Evolutionary conservation across 2,888 invertebrate genomes (phyloP), one percentile per base, ranked within the genome.

Genomic region (Amphipyra tragopoginis): DNA sequence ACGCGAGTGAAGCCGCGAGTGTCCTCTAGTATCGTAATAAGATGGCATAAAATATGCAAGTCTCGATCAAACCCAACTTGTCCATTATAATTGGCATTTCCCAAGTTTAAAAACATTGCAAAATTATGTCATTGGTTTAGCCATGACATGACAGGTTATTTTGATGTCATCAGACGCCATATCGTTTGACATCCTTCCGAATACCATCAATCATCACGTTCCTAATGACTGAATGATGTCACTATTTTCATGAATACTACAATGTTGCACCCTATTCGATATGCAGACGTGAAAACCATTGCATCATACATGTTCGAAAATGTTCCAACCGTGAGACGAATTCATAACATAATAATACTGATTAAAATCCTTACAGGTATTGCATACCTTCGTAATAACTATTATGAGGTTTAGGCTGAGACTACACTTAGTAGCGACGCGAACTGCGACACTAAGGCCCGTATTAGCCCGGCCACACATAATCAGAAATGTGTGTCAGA

Each of bases 211-310:
- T 61, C 65, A 64, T 45, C 60, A 61, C 58, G 66, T 71, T 39
- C 43, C 11, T 44, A 53, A 45, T 50, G 21, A 42, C 42, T 9
- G 5, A 34, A 59, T 75, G 75, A 76, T 64, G 65, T 76, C 77
- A 76, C 29, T 62, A 50, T 68, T 65, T 71, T 68, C 65, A 63
- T 77, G 39, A 62, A 75, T 75, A 62, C 58, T 15, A 72, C 64
- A 64, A 69, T 65, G 65, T 77, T 62, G 72, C 43, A 65, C 42
- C 15, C 49, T 47, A 63, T 36, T 62, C 39, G 43, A 40, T 15
- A 71, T 62, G 62, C 54, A 53, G 34, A 48, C 58, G 21, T 61
- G 47, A 65, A 59, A 72, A 62, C 48, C 40, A 47, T 67, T 73
- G 52, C 62, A 65, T 76, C 77, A 73, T 71, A n/a, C 11, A 39